These are phyloP conservation scores for Morelia viridis DNA, from an alignment of 2,797 vertebrate species.

Conservation along the genomic window DNA sequence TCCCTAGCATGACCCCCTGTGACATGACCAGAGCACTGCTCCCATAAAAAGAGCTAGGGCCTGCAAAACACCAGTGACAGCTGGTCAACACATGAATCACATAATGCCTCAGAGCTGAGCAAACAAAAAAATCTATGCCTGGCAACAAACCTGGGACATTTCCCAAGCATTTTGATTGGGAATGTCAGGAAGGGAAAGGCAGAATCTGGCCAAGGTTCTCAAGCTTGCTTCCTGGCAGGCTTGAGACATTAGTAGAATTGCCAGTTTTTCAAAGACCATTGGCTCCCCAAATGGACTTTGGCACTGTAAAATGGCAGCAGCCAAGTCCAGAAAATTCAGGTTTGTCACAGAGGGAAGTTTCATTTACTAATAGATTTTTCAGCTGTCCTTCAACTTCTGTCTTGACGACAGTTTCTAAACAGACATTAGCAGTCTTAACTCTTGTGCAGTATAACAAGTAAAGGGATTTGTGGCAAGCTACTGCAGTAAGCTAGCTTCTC, in stretches of 20 bases:
- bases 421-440: neutral
- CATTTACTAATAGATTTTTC: neutral
- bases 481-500: neutral
- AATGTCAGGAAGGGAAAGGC: neutral
- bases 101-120: neutral
- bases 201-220: neutral
- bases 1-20: neutral
- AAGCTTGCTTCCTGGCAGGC: neutral
- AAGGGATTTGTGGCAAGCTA: neutral
- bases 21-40: neutral
- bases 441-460: neutral
- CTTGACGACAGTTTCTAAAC: neutral
- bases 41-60: neutral
- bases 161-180: constrained; percentile 15
- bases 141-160: neutral
- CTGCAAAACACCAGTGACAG: neutral
- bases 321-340: neutral
- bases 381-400: neutral
- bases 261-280: neutral
- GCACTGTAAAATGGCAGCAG: neutral
- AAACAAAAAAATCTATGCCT: neutral
- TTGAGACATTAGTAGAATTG: neutral
- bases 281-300: constrained; percentile 6
- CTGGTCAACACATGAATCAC: neutral
- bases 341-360: neutral